Base-by-base conservation (phyloP, 2,888 invertebrate genomes). In the Kuschelorhynchus macadamiae region DNA sequence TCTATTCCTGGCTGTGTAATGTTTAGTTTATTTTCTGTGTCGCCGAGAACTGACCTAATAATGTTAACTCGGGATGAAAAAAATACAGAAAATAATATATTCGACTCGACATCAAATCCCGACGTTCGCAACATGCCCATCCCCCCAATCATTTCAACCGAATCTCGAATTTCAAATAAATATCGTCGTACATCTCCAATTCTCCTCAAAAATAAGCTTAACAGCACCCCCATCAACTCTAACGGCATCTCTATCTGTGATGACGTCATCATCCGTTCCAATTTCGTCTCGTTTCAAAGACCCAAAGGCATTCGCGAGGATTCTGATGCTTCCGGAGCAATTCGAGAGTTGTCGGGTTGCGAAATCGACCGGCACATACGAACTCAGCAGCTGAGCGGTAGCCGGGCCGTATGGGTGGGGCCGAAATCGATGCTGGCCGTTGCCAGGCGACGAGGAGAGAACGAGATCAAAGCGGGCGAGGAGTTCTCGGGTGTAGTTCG, bases 361-460 rank as follows among this genome's bases (percentile, higher is more conserved):
- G 44, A 49, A 41, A 64, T 52, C 39, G 52, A 52, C 49, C 60
- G 62, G 33, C 66, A 70, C 70, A 70, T 70, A 66, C 70, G 70
- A 70, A 66, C 70, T 47, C 62, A 53, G 60, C 55, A 60, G 69
- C 65, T 55, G 46, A 56, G 41, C 55, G 60, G 21, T 14, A 41
- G 57, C 59, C 56, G 39, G 53, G 68, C 59, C 44, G 17, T 14
- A 66, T 47, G 67, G 65, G 68, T 65, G 67, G 68, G 71, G 68
- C 60, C 47, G 36, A 61, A 56, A 71, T 71, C 71, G 71, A 71
- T 71, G 71, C 63, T 44, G 70, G n/a, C 12, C 46, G 71, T 71
- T 57, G 68, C 71, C 49, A 30, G 41, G 71, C 64, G 46, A 71
- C 71, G 46, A 39, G 60, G 55, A 60, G 53, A 70, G 56, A 69